Evolutionary conservation across 2,113 vertebrate species (phyloP).

Genomic region (Felis chaus): DNA sequence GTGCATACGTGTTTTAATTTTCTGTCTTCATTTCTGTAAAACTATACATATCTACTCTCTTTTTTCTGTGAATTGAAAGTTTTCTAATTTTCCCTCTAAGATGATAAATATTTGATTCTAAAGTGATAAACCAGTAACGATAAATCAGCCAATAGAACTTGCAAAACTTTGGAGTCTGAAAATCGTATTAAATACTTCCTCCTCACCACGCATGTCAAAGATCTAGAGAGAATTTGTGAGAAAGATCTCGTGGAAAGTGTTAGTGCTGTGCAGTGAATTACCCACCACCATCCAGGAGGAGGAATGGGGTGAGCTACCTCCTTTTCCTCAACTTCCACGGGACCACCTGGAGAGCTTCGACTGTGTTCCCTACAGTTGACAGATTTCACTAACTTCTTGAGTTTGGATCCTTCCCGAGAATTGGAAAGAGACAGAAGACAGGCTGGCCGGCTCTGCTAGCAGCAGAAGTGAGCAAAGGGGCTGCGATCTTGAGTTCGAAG

Average conservation of each 20-base stretch:
- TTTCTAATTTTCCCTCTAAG: not conserved
- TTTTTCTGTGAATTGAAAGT: not conserved
- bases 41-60: not conserved
- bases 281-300: not conserved
- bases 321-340: not conserved
- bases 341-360: not conserved
- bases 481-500: not conserved
- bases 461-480: not conserved
- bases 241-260: not conserved
- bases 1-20: not conserved
- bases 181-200: not conserved
- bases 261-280: fast-evolving
- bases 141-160: not conserved
- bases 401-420: not conserved
- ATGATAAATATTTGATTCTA: not conserved
- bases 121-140: not conserved
- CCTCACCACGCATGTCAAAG: not conserved
- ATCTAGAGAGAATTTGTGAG: not conserved
- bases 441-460: not conserved
- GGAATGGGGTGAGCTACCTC: not conserved
- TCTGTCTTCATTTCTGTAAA: not conserved
- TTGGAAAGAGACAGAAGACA: not conserved
- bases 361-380: not conserved
- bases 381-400: not conserved
- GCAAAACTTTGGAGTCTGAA: not conserved